Evolutionary conservation across 2,797 vertebrate species (phyloP).

Genomic region (Tinamus major): DNA sequence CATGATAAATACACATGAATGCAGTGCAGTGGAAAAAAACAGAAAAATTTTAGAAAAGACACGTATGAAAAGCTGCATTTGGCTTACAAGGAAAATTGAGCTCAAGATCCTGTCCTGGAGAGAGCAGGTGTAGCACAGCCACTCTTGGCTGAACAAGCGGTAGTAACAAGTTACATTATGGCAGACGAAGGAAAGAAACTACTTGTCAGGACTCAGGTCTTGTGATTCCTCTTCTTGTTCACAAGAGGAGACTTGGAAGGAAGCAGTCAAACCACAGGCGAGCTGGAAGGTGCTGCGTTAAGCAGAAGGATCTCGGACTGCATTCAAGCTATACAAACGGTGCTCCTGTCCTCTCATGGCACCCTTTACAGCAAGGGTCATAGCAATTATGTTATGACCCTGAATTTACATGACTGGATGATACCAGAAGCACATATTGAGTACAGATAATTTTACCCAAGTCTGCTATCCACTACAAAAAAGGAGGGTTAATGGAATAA

Average conservation of each 20-base stretch:
- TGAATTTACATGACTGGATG: slow-evolving; percentile 68
- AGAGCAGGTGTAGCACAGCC: background rate
- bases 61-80: background rate
- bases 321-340: slow-evolving; percentile 48
- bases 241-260: background rate
- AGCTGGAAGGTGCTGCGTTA: slow-evolving; percentile 49
- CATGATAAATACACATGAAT: background rate
- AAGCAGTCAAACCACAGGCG: slow-evolving; percentile 44
- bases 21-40: background rate
- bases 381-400: slow-evolving; percentile 65
- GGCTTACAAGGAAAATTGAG: background rate
- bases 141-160: background rate
- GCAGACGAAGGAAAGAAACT: background rate
- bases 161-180: background rate
- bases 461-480: background rate
- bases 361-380: slow-evolving; percentile 68
- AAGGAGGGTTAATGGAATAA: slow-evolving; percentile 25
- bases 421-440: slow-evolving; percentile 46
- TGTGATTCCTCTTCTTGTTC: slow-evolving; percentile 16
- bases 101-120: background rate
- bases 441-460: background rate
- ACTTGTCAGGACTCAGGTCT: slow-evolving; percentile 2
- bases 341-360: slow-evolving; percentile 42
- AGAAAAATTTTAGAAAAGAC: background rate
- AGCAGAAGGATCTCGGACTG: slow-evolving; percentile 65